Evolutionary conservation across 2,888 invertebrate genomes (phyloP).

Genomic region (Callimorpha dominula): DNA sequence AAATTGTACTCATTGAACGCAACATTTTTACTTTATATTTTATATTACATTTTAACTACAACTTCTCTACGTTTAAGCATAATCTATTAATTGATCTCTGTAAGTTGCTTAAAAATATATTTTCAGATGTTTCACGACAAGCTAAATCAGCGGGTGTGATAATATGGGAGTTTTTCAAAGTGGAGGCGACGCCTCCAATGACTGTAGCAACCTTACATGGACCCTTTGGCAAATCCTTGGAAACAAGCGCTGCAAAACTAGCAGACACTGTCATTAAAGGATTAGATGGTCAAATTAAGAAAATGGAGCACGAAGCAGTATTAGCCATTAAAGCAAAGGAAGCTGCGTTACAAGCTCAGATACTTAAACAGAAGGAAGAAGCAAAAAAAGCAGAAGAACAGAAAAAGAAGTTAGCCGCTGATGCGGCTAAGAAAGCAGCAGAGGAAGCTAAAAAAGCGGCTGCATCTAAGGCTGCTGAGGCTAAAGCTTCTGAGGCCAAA

Average conservation of each 20-base stretch:
- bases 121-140: slow-evolving; percentile 64
- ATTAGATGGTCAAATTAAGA: slow-evolving; percentile 64
- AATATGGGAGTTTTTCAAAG: slow-evolving; percentile 76
- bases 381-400: slow-evolving; percentile 55
- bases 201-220: slow-evolving; percentile 65
- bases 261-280: slow-evolving; percentile 58
- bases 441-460: slow-evolving; percentile 33
- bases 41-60: too few species aligned
- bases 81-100: background rate
- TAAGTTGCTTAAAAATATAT: slow-evolving; percentile 1
- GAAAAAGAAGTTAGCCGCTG: slow-evolving; percentile 41
- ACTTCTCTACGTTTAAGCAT: background rate
- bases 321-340: slow-evolving; percentile 52
- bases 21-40: too few species aligned
- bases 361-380: slow-evolving; percentile 61
- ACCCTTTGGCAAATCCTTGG: slow-evolving; percentile 61
- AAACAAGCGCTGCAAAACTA: slow-evolving; percentile 52
- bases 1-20: too few species aligned
- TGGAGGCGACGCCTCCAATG: slow-evolving; percentile 76
- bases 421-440: slow-evolving; percentile 47
- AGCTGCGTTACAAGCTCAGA: slow-evolving; percentile 60
- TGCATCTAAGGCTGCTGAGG: slow-evolving; percentile 9
- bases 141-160: slow-evolving; percentile 54
- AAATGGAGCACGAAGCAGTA: slow-evolving; percentile 48
- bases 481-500: slow-evolving; percentile 23